Evolutionary conservation across 2,888 invertebrate species (phyloP), one percentile per base, ranked within the genome.

Genomic region (Plutella xylostella): DNA sequence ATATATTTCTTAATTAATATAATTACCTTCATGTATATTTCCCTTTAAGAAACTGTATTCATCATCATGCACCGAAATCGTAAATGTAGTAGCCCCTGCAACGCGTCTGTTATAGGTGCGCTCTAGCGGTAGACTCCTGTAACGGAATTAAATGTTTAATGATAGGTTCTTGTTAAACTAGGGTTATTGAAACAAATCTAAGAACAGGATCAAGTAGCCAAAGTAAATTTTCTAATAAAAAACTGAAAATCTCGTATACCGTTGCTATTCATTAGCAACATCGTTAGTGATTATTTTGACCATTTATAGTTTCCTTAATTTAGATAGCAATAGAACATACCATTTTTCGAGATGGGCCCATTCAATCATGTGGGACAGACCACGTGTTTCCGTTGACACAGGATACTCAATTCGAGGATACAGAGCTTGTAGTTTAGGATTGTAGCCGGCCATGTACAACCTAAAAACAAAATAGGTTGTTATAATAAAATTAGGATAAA

Each of bases 311-410:
- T n/a, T n/a, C n/a, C n/a, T n/a, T n/a, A n/a, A n/a, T n/a, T n/a
- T n/a, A n/a, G n/a, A n/a, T 14, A 15, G 9, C 2, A 11, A 37
- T 20, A n/a, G 12, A 1, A 53, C 73, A 69, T 55, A 83, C 91
- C 92, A 92, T 48, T 90, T 88, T 48, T 89, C 88, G 15, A 87
- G 85, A 59, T 97, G 96, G 54, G 97, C 92, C 96, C 97, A 97
- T 51, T 88, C 88, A 14, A 97, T 87, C 1, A 92, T 76, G 4
- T 94, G 91, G 0, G 93, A 87, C 35, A 97, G 85, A 88, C 92
- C 92, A 0, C 93, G 91, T 0, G 97, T 97, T 2, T 92, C 91
- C 22, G 91, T 86, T 0, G 94, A 91, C 1, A 97, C 97, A 0
- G 97, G 97, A 69, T 89, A 94, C 34, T 87, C 61, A 0, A 94